Conservation (phyloP, 2,888 invertebrate species). For the Ophion slaviceki region DNA sequence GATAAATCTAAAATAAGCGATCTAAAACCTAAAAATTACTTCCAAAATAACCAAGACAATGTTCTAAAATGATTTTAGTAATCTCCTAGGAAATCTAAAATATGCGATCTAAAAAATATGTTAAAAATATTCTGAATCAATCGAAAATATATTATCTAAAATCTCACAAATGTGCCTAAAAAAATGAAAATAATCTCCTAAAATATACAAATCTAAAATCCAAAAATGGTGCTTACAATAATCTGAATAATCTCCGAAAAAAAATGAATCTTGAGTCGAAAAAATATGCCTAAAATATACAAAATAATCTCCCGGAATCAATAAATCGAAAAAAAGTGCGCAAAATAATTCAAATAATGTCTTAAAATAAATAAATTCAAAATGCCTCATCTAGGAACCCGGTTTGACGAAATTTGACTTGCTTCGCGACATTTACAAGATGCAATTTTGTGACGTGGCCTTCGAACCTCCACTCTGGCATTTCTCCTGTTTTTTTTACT, state of each 20-base stretch:
- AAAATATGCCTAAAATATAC: neutral
- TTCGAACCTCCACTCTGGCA: neutral
- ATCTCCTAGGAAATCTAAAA: no score
- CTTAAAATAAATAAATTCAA: neutral
- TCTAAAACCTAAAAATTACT: no score
- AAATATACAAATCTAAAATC: neutral
- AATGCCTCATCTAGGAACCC: neutral
- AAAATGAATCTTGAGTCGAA: neutral
- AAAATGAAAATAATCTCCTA: no score
- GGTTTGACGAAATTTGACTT: neutral
- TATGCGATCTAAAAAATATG: no score
- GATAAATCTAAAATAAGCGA: no score
- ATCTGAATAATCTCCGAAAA: neutral
- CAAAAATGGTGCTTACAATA: neutral
- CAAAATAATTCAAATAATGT: neutral
- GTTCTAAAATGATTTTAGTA: no score
- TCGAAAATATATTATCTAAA: no score
- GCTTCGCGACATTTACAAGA: neutral
- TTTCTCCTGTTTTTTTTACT: neutral
- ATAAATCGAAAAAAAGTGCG: neutral
- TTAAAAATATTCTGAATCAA: no score
- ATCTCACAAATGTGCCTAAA: no score
- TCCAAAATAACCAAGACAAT: no score
- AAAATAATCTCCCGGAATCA: neutral
- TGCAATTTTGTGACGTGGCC: neutral